Evolutionary conservation across 2,113 vertebrate species (phyloP).

Genomic region (Zapornia atra): DNA sequence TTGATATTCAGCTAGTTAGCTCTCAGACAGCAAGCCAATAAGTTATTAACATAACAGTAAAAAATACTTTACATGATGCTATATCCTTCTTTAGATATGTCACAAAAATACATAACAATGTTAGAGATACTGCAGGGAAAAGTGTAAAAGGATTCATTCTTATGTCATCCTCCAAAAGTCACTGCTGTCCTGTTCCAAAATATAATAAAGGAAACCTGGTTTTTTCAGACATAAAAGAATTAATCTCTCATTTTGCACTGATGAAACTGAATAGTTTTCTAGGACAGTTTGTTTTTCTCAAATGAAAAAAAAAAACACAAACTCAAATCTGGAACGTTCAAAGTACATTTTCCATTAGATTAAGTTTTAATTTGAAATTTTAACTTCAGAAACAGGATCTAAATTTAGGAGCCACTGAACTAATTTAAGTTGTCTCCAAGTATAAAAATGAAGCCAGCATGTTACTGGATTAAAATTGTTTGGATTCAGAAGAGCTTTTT

Average conservation of each 20-base stretch:
- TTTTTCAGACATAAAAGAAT: not conserved
- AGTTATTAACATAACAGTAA: not conserved
- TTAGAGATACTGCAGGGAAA: not conserved
- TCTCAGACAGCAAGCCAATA: not conserved
- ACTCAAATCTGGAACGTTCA: not conserved
- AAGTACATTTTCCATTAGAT: not conserved
- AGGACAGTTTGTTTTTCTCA: not conserved
- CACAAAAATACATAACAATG: not conserved
- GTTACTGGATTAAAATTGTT: not conserved
- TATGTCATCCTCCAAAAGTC: not conserved
- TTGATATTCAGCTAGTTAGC: not conserved
- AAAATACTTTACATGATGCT: not conserved
- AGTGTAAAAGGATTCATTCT: not conserved
- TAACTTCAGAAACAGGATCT: not conserved
- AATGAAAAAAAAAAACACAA: not conserved
- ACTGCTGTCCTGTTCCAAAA: not conserved
- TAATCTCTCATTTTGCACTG: not conserved
- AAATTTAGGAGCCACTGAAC: not conserved
- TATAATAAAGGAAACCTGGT: not conserved
- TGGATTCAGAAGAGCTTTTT: not conserved
- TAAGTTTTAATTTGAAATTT: not conserved
- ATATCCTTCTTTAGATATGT: not conserved
- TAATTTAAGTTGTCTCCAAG: not conserved
- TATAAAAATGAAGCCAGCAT: not conserved
- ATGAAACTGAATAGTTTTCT: not conserved